These are phyloP conservation scores for Meloidogyne chitwoodi DNA, from an alignment of 1,140 invertebrate species.

Conservation along the genomic window DNA sequence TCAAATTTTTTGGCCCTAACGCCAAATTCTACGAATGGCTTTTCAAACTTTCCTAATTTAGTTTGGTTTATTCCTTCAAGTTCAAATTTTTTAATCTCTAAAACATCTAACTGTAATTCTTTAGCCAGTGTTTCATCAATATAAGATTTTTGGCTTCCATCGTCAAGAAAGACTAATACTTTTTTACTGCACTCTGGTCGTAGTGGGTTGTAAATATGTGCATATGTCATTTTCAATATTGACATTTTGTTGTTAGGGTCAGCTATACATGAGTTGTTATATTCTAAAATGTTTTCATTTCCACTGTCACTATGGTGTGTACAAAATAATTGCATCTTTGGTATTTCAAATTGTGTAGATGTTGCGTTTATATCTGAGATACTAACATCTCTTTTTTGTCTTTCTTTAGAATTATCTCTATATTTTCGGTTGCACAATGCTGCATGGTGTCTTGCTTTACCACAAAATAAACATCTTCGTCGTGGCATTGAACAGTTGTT, in stretches of 20 bases:
- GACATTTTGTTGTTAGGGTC: neutral
- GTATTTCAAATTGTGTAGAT: too few species aligned
- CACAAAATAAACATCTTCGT: neutral
- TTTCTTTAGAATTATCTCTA: neutral
- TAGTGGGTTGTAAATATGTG: neutral
- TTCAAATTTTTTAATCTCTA: neutral
- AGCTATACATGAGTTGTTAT: neutral
- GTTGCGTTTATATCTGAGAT: too few species aligned
- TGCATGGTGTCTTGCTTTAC: neutral
- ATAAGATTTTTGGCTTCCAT: neutral
- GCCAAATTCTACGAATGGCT: too few species aligned
- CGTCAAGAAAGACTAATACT: neutral
- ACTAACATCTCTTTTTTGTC: neutral
- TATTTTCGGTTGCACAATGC: neutral
- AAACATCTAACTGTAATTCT: neutral
- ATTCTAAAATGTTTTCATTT: too few species aligned
- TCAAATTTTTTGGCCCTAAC: too few species aligned
- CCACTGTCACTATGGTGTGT: neutral
- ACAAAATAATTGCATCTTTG: neutral
- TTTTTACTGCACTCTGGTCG: neutral
- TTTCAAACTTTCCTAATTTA: too few species aligned
- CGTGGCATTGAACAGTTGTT: neutral
- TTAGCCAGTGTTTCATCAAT: neutral
- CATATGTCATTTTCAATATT: neutral
- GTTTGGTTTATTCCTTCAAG: neutral